A percentile compares a stretch with the other conserved stretches of the same genome.
phyloP scores from a whole-genome alignment of 2,888 invertebrate genomes.

The Cistogaster globosa region DNA sequence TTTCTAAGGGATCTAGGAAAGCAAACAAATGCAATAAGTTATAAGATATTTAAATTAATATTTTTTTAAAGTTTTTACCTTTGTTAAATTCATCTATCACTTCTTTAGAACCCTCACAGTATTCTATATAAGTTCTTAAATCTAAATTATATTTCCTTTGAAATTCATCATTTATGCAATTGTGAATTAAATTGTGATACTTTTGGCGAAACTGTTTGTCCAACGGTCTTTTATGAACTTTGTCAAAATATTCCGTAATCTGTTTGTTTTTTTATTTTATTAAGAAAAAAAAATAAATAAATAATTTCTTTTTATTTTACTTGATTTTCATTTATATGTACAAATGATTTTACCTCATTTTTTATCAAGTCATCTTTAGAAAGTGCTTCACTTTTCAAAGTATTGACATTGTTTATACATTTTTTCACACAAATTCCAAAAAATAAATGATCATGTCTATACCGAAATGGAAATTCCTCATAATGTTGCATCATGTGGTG shows the following conservation, averaged over 20 bases:
- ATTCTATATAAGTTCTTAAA: slow-evolving; percentile 77
- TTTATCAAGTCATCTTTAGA: slow-evolving; percentile 19
- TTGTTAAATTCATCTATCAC: not conserved
- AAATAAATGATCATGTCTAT: slow-evolving; percentile 77
- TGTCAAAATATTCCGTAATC: slow-evolving; percentile 75
- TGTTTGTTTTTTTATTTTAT: slow-evolving; percentile 45
- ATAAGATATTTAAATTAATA: not conserved
- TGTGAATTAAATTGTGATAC: slow-evolving; percentile 76
- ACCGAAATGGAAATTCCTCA: slow-evolving; percentile 75
- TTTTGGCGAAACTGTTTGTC: slow-evolving; percentile 73
- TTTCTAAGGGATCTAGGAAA: slow-evolving; percentile 74
- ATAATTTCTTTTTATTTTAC: too few relatives aligned
- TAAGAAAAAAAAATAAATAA: too few relatives aligned
- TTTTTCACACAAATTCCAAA: slow-evolving; percentile 78
- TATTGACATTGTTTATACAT: slow-evolving; percentile 73
- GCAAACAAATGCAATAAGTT: not conserved
- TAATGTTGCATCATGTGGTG: slow-evolving; percentile 76
- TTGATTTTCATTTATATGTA: not conserved
- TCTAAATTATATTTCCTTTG: slow-evolving; percentile 71
- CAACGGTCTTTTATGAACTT: slow-evolving; percentile 74
- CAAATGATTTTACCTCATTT: slow-evolving; percentile 56
- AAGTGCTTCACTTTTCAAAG: not conserved
- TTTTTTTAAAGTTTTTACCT: slow-evolving; percentile 8
- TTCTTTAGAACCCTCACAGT: slow-evolving; percentile 75
- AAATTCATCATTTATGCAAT: slow-evolving; percentile 77